These are phyloP conservation scores for Drosophila glabriapex DNA, from an alignment of 2,888 invertebrate genomes.

Conservation along the genomic window DNA sequence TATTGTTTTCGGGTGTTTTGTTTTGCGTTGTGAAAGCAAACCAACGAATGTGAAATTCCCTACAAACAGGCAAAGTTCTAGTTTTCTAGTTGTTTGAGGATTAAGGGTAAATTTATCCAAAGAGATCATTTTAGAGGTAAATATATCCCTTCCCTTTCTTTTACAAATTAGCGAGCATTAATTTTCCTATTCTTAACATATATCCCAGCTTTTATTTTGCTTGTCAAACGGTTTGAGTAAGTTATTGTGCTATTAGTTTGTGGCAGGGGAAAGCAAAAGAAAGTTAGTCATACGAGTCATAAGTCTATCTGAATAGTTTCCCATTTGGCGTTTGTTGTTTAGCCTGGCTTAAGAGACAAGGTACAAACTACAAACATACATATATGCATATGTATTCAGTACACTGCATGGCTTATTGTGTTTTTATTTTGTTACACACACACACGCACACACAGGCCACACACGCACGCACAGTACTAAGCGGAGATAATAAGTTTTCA, in stretches of 20 bases:
- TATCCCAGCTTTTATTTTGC: background rate
- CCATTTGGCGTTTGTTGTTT: constrained; percentile 9
- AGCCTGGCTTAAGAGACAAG: constrained; percentile 1
- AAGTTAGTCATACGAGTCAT: constrained; percentile 20
- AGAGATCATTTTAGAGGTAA: background rate
- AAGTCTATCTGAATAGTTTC: constrained; percentile 42
- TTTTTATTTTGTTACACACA: constrained; percentile 21
- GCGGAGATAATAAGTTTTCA: constrained; percentile 64
- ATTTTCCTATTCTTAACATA: background rate
- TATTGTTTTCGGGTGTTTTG: constrained; percentile 53
- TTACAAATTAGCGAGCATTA: background rate
- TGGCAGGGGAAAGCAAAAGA: constrained; percentile 12
- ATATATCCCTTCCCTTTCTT: background rate
- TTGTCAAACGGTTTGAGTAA: constrained; percentile 11
- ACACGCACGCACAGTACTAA: background rate
- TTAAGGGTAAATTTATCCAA: background rate
- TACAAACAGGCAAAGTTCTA: background rate
- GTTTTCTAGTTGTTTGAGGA: background rate
- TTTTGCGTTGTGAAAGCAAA: constrained; percentile 16
- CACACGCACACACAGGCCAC: background rate
- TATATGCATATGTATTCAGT: constrained; percentile 13
- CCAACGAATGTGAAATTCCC: constrained; percentile 15
- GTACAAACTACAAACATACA: background rate
- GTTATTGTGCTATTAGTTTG: constrained; percentile 16
- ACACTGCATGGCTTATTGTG: constrained; percentile 35